Conservation (phyloP, 2,888 invertebrate species). For the Apocheima hispidaria region DNA sequence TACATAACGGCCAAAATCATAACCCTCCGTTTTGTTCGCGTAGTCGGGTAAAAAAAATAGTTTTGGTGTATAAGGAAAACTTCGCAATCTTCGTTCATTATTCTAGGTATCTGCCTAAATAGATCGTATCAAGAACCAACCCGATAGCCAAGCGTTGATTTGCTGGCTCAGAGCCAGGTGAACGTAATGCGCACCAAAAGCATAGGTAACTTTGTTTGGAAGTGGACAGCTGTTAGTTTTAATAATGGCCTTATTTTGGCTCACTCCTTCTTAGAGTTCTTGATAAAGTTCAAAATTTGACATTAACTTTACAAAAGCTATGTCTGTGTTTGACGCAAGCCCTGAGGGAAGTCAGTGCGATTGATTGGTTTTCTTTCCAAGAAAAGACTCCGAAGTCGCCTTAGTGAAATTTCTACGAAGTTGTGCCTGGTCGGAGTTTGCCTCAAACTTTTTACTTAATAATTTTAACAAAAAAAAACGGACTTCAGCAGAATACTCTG, state of each 20-base stretch:
- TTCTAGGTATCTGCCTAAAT: background rate
- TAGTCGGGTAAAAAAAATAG: too few species aligned
- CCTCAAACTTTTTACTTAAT: background rate
- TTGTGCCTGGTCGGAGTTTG: background rate
- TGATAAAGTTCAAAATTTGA: background rate
- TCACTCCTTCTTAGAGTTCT: too few species aligned
- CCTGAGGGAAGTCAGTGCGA: background rate
- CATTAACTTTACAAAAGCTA: background rate
- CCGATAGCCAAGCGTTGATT: slow-evolving; percentile 33
- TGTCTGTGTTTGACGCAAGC: background rate
- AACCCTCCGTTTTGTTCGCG: too few species aligned
- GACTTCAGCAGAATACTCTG: too few species aligned
- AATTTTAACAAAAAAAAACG: too few species aligned
- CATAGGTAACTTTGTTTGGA: slow-evolving; percentile 25
- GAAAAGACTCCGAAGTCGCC: background rate
- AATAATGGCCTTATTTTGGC: too few species aligned
- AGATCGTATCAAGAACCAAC: background rate
- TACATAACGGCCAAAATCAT: too few species aligned
- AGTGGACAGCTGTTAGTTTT: too few species aligned
- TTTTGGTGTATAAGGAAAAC: too few species aligned
- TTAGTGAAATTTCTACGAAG: too few species aligned
- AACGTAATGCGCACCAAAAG: slow-evolving; percentile 45
- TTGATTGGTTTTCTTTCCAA: slow-evolving; percentile 29
- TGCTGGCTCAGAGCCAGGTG: slow-evolving; percentile 51
- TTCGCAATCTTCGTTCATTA: background rate